These are phyloP conservation scores for Mercenaria mercenaria DNA, from an alignment of 1,140 invertebrate genomes.

Conservation along the genomic window DNA sequence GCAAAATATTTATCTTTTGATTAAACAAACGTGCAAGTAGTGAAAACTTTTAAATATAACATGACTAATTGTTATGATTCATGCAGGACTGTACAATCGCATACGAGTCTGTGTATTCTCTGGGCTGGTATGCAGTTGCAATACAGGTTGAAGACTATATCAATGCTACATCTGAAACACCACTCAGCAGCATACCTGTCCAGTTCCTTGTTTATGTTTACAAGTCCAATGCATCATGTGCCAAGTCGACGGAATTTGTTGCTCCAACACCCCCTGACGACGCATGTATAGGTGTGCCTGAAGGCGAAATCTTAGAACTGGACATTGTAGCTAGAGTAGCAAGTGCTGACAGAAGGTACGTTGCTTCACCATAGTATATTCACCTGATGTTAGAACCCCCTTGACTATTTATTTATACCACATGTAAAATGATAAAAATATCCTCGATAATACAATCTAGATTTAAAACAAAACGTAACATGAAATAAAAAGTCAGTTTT, in stretches of 20 bases:
- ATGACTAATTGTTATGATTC: too few species aligned
- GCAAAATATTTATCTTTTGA: too few species aligned
- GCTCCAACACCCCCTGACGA: neutral
- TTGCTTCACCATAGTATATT: too few species aligned
- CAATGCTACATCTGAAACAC: neutral
- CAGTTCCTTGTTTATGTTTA: conserved; percentile 56
- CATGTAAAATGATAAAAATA: too few species aligned
- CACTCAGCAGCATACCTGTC: conserved; percentile 55
- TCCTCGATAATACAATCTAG: too few species aligned
- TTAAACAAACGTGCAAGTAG: too few species aligned
- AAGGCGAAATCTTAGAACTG: too few species aligned
- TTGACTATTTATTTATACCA: too few species aligned
- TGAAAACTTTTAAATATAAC: too few species aligned
- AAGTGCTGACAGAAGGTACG: neutral
- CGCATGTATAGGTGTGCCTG: neutral
- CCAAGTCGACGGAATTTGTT: neutral
- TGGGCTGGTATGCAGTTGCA: conserved; percentile 61
- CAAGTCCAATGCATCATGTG: neutral
- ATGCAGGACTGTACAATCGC: neutral
- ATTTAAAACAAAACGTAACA: too few species aligned
- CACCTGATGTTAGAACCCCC: too few species aligned
- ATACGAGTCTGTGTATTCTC: neutral
- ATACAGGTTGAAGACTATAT: conserved; percentile 63
- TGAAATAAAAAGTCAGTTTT: too few species aligned
- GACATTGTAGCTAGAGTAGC: neutral